These are phyloP conservation scores for Bubo scandiacus DNA, from an alignment of 2,113 vertebrate species.

Conservation along the genomic window DNA sequence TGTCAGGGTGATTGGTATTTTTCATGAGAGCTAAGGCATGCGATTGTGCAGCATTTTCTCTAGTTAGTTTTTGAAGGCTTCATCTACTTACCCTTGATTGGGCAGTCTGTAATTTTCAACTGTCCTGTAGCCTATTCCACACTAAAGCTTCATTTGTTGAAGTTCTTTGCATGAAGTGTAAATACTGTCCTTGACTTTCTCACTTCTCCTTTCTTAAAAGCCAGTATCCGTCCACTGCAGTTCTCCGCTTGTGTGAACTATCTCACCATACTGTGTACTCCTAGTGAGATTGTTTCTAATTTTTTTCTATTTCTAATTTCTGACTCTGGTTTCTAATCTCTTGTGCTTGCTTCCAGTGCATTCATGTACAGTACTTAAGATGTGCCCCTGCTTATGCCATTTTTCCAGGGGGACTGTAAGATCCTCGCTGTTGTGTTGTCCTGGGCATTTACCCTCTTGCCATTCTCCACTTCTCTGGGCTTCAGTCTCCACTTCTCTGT, in stretches of 20 bases:
- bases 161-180: not conserved
- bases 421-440: not conserved
- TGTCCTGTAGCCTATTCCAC: not conserved
- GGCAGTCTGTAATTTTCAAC: not conserved
- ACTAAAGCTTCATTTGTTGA: not conserved
- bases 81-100: not conserved
- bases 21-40: not conserved
- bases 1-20: not conserved
- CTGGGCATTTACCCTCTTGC: not conserved
- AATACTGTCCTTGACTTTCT: not conserved
- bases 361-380: not conserved
- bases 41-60: not conserved
- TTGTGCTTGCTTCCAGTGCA: not conserved
- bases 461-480: not conserved
- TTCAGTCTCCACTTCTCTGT: not conserved
- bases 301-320: no score
- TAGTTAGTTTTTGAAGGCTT: not conserved
- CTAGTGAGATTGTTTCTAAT: not conserved
- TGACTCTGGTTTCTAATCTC: not conserved
- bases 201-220: not conserved
- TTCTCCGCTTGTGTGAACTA: not conserved
- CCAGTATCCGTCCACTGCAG: not conserved
- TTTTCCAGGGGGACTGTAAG: not conserved
- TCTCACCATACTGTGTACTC: accelerated
- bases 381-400: not conserved